Percentiles rank a stretch among this genome's conserved stretches.
These are phyloP conservation scores for Megamerina dolium DNA, from an alignment of 2,888 invertebrate species.

Conservation along the genomic window DNA sequence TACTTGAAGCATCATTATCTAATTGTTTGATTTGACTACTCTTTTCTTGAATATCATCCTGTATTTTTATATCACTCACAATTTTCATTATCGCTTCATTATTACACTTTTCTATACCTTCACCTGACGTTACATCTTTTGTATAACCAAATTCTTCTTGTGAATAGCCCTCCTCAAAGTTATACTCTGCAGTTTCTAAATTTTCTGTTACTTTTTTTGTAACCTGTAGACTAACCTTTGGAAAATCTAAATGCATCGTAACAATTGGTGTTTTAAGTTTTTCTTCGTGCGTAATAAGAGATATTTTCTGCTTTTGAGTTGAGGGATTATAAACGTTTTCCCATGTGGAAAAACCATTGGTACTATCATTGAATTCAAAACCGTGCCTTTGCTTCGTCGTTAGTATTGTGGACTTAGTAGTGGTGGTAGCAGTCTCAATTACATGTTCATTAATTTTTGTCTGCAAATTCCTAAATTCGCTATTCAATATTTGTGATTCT, in stretches of 20 bases:
- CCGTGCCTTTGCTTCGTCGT: constrained; percentile 37
- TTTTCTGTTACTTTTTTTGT: constrained; percentile 42
- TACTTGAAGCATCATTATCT: background rate
- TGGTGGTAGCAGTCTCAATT: constrained; percentile 32
- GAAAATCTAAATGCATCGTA: constrained; percentile 58
- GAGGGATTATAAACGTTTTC: background rate
- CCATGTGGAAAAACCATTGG: constrained; percentile 33
- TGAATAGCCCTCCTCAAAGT: constrained; percentile 21
- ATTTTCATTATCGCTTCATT: constrained; percentile 4
- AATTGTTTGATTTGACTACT: background rate
- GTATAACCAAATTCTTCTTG: constrained; percentile 16
- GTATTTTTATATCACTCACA: background rate
- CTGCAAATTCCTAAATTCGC: no score
- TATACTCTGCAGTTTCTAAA: constrained; percentile 26
- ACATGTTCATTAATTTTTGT: constrained; percentile 10
- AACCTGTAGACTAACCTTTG: constrained; percentile 43
- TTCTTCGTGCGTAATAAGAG: constrained; percentile 68
- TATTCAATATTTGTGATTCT: background rate
- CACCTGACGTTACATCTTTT: constrained; percentile 1
- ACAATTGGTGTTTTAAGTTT: constrained; percentile 61
- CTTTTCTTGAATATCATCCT: background rate
- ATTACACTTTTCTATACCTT: constrained; percentile 5
- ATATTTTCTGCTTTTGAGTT: constrained; percentile 50
- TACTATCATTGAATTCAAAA: constrained; percentile 38
- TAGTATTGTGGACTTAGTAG: constrained; percentile 35